phyloP scores from a whole-genome alignment of 1,140 invertebrate species.

The Oedothorax gibbosus region DNA sequence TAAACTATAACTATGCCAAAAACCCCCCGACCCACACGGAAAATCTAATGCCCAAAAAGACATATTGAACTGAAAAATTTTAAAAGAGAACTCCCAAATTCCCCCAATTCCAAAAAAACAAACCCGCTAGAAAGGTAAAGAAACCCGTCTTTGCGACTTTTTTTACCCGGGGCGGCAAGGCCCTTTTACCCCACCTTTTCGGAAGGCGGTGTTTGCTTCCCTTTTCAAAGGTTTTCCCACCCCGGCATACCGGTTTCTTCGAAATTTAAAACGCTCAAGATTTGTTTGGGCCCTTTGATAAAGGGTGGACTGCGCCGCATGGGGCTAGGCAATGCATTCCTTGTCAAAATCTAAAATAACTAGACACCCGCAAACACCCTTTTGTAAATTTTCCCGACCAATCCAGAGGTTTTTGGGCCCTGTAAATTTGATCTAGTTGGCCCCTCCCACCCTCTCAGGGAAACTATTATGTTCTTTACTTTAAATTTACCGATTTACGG shows the following conservation, averaged over 20 bases:
- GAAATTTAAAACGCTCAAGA: background rate
- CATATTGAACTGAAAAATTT: background rate
- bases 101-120: background rate
- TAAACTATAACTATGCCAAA: slow-evolving; percentile 8
- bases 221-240: slow-evolving; percentile 11
- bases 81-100: background rate
- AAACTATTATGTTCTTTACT: background rate
- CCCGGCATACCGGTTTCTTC: background rate
- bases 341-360: slow-evolving; percentile 55
- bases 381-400: slow-evolving; percentile 26
- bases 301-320: background rate
- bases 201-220: background rate
- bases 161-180: background rate
- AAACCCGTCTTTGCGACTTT: background rate
- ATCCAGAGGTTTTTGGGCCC: slow-evolving; percentile 66
- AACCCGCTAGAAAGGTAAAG: background rate
- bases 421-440: slow-evolving; percentile 68
- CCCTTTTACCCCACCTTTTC: background rate
- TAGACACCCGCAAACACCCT: slow-evolving; percentile 54
- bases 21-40: background rate
- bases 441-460: background rate
- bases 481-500: slow-evolving; percentile 65
- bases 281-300: slow-evolving; percentile 58
- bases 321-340: slow-evolving; percentile 31
- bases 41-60: background rate